Evolutionary conservation across 2,888 invertebrate genomes (phyloP).

Genomic region (Sarcophaga variegata): DNA sequence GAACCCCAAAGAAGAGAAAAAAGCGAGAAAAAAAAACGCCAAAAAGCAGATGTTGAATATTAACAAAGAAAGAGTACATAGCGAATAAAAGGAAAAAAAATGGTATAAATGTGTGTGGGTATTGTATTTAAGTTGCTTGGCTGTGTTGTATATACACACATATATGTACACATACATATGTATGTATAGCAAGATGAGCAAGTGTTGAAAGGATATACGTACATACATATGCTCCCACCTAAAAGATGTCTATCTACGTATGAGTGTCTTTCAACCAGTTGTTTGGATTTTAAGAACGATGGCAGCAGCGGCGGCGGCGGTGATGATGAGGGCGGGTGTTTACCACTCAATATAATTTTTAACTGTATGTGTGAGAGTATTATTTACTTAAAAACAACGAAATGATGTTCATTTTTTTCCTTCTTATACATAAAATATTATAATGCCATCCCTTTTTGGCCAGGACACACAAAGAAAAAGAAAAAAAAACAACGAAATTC

Average conservation of each 20-base stretch:
- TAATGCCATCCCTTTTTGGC: conserved; percentile 61
- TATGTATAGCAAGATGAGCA: conserved; percentile 36
- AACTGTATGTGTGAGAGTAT: not conserved
- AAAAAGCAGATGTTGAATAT: conserved; percentile 56
- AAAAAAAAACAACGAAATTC: conserved; percentile 19
- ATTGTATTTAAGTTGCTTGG: no score
- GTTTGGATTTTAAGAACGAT: no score
- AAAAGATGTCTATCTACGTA: not conserved
- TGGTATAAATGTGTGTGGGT: not conserved
- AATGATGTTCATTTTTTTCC: conserved; percentile 68
- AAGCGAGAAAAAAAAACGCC: conserved; percentile 32
- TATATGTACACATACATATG: not conserved
- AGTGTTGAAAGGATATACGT: conserved; percentile 56
- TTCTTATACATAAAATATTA: conserved; percentile 24
- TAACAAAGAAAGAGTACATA: conserved; percentile 11
- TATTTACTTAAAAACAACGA: conserved; percentile 57
- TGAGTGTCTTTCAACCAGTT: not conserved
- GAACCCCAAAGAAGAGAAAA: conserved; percentile 49
- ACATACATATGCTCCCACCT: conserved; percentile 12
- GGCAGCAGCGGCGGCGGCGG: no score
- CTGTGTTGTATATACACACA: not conserved
- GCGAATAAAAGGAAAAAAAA: not conserved
- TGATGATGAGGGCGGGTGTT: not conserved
- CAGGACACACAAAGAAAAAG: not conserved
- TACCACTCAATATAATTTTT: not conserved